These are phyloP conservation scores for Brachypalpus laphriformis DNA, from an alignment of 2,888 invertebrate genomes.

Conservation along the genomic window DNA sequence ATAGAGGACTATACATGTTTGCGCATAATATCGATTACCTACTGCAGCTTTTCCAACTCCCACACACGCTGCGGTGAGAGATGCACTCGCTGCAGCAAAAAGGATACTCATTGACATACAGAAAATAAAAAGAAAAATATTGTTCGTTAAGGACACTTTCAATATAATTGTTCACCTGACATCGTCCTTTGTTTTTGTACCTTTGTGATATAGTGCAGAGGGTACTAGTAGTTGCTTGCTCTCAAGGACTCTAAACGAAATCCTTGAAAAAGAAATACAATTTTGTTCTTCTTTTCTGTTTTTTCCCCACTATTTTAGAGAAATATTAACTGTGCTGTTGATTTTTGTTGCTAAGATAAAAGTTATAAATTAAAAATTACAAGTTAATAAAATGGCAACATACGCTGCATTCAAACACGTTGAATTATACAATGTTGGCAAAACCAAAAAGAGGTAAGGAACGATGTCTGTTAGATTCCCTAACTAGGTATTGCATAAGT, in stretches of 20 bases:
- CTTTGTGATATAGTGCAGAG: conserved; percentile 16
- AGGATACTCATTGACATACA: conserved; percentile 56
- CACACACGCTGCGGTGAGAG: conserved; percentile 13
- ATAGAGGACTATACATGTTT: conserved; percentile 27
- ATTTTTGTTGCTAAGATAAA: conserved; percentile 39
- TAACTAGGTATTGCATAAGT: conserved; percentile 3
- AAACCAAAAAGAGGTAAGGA: conserved; percentile 94
- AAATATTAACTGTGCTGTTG: conserved; percentile 55
- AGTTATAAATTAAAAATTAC: conserved; percentile 31
- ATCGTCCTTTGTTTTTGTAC: conserved; percentile 19
- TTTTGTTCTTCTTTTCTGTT: conserved; percentile 17
- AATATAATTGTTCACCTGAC: conserved; percentile 5
- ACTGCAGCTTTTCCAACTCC: conserved; percentile 52
- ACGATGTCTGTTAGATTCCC: neutral
- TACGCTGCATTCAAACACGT: conserved; percentile 97
- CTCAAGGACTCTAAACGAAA: conserved; percentile 29
- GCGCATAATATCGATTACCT: conserved; percentile 56
- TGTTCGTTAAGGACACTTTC: conserved; percentile 6
- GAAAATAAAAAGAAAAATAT: conserved; percentile 26
- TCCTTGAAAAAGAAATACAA: conserved; percentile 33
- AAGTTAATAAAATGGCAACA: conserved; percentile 88
- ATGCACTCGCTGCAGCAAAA: conserved; percentile 60
- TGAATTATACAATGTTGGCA: conserved; percentile 96
- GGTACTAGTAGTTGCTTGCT: neutral
- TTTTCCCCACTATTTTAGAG: conserved; percentile 23